Evolutionary conservation across 1,140 invertebrate species (phyloP).

Genomic region (Ceratina japonica): DNA sequence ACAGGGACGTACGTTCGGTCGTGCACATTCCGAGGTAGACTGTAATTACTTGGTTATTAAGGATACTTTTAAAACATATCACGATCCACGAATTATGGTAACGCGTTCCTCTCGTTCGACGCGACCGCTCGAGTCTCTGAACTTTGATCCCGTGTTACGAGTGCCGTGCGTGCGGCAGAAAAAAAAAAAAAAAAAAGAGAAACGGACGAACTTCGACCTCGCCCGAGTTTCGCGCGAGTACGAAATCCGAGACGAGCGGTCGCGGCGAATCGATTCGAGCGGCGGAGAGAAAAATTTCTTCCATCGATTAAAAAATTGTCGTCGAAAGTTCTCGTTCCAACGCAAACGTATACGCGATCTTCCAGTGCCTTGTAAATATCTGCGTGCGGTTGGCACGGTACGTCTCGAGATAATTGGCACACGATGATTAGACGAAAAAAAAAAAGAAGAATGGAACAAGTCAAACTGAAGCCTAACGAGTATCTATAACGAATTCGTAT

Average conservation of each 20-base stretch:
- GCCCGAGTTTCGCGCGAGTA: too few species aligned
- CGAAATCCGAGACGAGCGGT: not conserved
- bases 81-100: conserved; percentile 1
- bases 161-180: too few species aligned
- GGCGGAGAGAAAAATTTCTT: not conserved
- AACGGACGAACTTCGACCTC: not conserved
- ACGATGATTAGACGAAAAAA: conserved; percentile 25
- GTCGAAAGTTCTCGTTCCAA: conserved; percentile 21
- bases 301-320: not conserved
- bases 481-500: conserved; percentile 42
- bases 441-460: too few species aligned
- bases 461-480: not conserved
- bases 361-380: conserved; percentile 75
- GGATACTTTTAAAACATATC: conserved; percentile 40
- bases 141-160: not conserved
- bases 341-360: conserved; percentile 56
- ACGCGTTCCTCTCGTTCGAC: not conserved
- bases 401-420: conserved; percentile 53
- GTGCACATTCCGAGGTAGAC: not conserved
- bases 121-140: not conserved
- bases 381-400: conserved; percentile 61
- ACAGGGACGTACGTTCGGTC: conserved; percentile 5
- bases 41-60: conserved; percentile 21
- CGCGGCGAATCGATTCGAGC: not conserved
- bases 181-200: too few species aligned